Conservation (phyloP, 2,888 invertebrate species). For the Temnothorax rugatulus region DNA sequence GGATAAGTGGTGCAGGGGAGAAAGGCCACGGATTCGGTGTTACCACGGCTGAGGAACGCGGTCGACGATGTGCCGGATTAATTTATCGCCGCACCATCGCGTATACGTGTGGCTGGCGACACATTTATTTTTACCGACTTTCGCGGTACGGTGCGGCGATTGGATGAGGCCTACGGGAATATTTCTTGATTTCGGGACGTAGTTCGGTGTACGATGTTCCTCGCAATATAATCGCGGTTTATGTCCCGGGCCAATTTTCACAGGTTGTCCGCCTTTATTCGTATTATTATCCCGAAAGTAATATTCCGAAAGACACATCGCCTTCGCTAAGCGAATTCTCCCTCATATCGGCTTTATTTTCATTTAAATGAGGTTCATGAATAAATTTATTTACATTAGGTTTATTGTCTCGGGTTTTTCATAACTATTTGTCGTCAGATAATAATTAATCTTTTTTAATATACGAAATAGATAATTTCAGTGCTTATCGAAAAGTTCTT, state of each 20-base stretch:
- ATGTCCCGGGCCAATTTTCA: conserved; percentile 64
- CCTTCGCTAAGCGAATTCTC: conserved; percentile 48
- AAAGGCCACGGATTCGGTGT: conserved; percentile 66
- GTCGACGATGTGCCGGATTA: conserved; percentile 72
- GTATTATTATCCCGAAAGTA: conserved; percentile 60
- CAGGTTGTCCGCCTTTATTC: conserved; percentile 60
- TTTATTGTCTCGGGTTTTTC: conserved; percentile 17
- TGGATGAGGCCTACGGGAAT: conserved; percentile 74
- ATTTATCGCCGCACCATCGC: conserved; percentile 72
- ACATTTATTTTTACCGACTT: conserved; percentile 72
- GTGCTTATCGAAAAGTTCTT: neutral
- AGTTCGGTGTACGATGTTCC: conserved; percentile 57
- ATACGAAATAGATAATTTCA: neutral
- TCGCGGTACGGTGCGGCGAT: conserved; percentile 58
- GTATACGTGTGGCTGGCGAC: conserved; percentile 63
- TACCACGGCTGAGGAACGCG: conserved; percentile 57
- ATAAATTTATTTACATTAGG: conserved; percentile 45
- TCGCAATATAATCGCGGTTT: conserved; percentile 69
- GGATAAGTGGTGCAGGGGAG: conserved; percentile 69
- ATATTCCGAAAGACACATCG: conserved; percentile 48
- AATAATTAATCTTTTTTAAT: conserved; percentile 18
- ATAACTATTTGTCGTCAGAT: conserved; percentile 3
- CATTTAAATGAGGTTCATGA: conserved; percentile 51
- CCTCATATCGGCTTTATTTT: conserved; percentile 36
- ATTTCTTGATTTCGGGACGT: conserved; percentile 71